Evolutionary conservation across 2,797 vertebrate genomes (phyloP), one percentile per base, ranked within the genome.

Genomic region (Orientallactaga sibirica): DNA sequence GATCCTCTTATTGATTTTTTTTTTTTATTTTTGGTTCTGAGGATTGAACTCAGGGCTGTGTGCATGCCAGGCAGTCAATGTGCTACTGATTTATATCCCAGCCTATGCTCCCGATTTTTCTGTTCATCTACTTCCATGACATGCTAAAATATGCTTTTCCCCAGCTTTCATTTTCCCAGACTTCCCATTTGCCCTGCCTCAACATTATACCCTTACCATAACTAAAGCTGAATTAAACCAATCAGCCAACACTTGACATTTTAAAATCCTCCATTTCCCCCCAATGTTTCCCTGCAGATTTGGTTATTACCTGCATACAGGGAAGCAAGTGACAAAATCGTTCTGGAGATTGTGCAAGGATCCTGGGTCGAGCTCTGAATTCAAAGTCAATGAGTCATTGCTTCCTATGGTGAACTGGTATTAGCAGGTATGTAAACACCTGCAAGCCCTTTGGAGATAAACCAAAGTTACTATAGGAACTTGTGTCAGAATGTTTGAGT

Each of bases 401-500:
- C 43, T 87, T 92, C 74, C 24, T 75, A 10, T 16, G 70, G 10
- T 70, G 70, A 81, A 27, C 8, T 10, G 16, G 9, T 64, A 29
- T 66, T 68, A 62, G 75, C 81, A 85, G 33, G 20, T 80, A 77
- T 85, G 55, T 48, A 77, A 70, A 90, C 24, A 74, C 41, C 61
- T 64, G 75, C 77, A 74, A 89, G 58, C 61, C 62, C 29, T 87
- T n/a, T 58, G 87, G 33, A 92, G 48, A 48, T 4, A 79, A 82
- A 55, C 71, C 25, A 27, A 3, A 67, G 24, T 76, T 74, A 78
- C 7, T 80, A 4, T 19, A 81, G 80, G 55, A 37, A 11, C 18
- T 20, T 43, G 19, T 33, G 43, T 68, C 71, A 71, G 48, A 67
- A 20, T 74, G 66, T 11, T 41, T 52, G 55, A 41, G 27, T 90